phyloP scores from a whole-genome alignment of 2,888 invertebrate species.

The Pachymerium ferrugineum region DNA sequence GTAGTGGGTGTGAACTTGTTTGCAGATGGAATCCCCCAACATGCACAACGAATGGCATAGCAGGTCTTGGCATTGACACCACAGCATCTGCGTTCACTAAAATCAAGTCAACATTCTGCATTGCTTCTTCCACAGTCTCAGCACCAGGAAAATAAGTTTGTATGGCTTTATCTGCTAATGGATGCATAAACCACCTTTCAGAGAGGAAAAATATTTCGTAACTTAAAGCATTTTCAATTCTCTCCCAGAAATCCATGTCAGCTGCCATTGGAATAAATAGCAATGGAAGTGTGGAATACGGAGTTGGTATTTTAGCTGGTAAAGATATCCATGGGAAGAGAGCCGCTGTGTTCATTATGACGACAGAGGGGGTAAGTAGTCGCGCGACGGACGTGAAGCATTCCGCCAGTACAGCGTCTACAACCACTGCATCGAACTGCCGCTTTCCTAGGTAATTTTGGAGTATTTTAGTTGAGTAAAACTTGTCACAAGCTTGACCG shows the following conservation, averaged over 20 bases:
- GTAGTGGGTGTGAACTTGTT: neutral
- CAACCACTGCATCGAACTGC: neutral
- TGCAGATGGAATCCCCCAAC: neutral
- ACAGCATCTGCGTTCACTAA: neutral
- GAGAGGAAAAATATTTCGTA: neutral
- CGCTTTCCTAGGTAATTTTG: neutral
- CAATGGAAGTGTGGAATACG: neutral
- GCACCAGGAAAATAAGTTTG: neutral
- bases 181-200: neutral
- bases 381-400: neutral
- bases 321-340: neutral
- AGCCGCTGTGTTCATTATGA: neutral
- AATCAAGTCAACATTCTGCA: neutral
- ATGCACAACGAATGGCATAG: neutral
- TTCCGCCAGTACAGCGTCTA: neutral
- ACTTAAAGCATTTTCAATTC: neutral
- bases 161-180: neutral
- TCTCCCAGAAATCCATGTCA: neutral
- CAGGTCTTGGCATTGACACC: neutral
- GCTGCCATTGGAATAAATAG: neutral
- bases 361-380: neutral
- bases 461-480: neutral
- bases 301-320: neutral
- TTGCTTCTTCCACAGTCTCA: neutral
- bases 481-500: neutral